Evolutionary conservation across 1,140 invertebrate genomes (phyloP).

Genomic region (Zaprionus ornatus): DNA sequence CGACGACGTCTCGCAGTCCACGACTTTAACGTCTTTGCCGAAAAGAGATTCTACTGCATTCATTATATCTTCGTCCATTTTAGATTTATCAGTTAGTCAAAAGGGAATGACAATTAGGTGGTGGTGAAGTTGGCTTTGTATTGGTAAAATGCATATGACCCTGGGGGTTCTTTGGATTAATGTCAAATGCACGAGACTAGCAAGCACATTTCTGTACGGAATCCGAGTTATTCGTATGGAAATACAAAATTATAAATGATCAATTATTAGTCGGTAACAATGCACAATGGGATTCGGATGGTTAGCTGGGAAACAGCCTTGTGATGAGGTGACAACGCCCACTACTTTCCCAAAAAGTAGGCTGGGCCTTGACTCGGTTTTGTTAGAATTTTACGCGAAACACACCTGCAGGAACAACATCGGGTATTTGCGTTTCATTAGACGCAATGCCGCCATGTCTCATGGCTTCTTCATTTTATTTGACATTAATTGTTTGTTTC

Average conservation of each 20-base stretch:
- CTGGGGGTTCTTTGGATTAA: conserved; percentile 75
- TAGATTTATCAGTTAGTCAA: conserved; percentile 51
- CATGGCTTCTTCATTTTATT: conserved; percentile 48
- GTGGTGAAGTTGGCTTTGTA: conserved; percentile 32
- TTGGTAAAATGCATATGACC: conserved; percentile 74
- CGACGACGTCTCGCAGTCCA: conserved; percentile 91
- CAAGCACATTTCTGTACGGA: conserved; percentile 65
- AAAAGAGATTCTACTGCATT: conserved; percentile 91
- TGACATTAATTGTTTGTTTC: conserved; percentile 33
- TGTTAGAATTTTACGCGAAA: conserved; percentile 49
- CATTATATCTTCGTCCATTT: conserved; percentile 91
- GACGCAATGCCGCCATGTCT: conserved; percentile 43
- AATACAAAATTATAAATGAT: conserved; percentile 16
- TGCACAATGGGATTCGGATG: conserved; percentile 25
- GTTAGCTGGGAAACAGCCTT: conserved; percentile 34
- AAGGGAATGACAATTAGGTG: conserved; percentile 37
- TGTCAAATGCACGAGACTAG: conserved; percentile 64
- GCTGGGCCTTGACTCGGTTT: conserved; percentile 31
- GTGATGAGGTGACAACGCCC: conserved; percentile 59
- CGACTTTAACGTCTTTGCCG: conserved; percentile 89
- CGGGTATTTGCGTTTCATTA: conserved; percentile 49
- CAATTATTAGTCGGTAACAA: conserved; percentile 10
- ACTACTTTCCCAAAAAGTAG: conserved; percentile 58
- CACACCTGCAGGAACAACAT: conserved; percentile 71
- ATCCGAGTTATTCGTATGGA: conserved; percentile 20